Conservation (phyloP, 2,797 vertebrate species). For the Pterois miles region DNA sequence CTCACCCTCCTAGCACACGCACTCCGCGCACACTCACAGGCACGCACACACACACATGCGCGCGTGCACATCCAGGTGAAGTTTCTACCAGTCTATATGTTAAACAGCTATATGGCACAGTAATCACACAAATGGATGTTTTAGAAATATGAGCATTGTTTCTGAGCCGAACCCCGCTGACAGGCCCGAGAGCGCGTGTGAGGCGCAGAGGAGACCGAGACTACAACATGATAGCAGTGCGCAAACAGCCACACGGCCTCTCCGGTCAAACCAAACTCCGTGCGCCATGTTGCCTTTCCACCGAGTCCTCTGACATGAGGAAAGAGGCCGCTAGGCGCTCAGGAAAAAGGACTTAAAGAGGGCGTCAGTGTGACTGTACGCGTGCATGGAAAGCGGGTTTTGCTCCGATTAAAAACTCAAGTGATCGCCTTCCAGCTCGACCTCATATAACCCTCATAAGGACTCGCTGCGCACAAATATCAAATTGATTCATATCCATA, state of each 20-base stretch:
- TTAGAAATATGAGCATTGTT: background rate
- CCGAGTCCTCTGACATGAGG: slow-evolving; percentile 60
- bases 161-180: background rate
- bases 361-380: background rate
- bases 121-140: background rate
- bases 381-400: background rate
- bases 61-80: slow-evolving; percentile 62
- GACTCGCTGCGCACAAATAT: background rate
- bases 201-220: background rate
- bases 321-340: slow-evolving; percentile 69
- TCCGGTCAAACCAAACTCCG: slow-evolving; percentile 53
- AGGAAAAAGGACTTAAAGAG: slow-evolving; percentile 15
- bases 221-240: slow-evolving; percentile 18
- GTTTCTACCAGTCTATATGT: slow-evolving; percentile 23
- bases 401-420: background rate
- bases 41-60: background rate
- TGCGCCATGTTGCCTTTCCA: slow-evolving; percentile 77
- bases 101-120: background rate
- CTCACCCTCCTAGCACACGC: slow-evolving; percentile 57
- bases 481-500: background rate
- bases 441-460: background rate
- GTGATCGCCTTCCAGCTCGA: background rate
- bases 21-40: slow-evolving; percentile 4
- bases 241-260: slow-evolving; percentile 60
- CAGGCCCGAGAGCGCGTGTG: background rate